Base-by-base conservation (phyloP, 2,888 invertebrate genomes). In the Scaptomyza cyrtandrae region DNA sequence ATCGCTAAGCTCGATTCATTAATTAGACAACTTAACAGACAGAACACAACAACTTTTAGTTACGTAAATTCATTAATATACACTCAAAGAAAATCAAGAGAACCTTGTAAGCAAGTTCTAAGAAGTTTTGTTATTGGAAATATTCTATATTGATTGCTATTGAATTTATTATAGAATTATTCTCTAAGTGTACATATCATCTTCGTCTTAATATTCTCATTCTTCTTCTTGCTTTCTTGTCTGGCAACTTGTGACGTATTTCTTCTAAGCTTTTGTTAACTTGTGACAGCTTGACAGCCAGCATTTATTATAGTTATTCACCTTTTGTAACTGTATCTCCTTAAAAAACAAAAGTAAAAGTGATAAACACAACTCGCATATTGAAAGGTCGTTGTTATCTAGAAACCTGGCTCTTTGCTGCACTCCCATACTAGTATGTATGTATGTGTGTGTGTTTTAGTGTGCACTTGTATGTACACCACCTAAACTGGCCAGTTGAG, bases 1-100 rank as follows among this genome's bases (percentile, higher is more conserved):
- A 39, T 33, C 33, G 67, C 58, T 48, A 74, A 71, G 11, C 71
- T 62, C 54, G 64, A 58, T 77, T 83, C 77, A 83, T 83, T 83
- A 83, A 87, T 87, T 87, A 81, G 60, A 67, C 78, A 63, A 60
- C 33, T 14, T 14, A 41, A 4, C 39, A 41, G 39, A 24, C 11
- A 14, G 16, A 13, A 16, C 37, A 14, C 16, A 33, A 14, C 11
- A 39, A 33, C 48, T 50, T 43, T 50, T 55, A 54, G 46, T 58
- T 75, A 72, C 68, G 72, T 57, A 63, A 77, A 72, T 77, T 67
- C 62, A 24, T 50, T 45, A n/a, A 48, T 7, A 39, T 9, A 39
- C 14, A 39, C 39, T 14, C 13, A 7, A 9, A 19, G 13, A n/a
- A 49, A 49, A 7, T 5, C 4, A 16, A 9, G 19, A 33, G 33